phyloP scores from a whole-genome alignment of 2,113 vertebrate genomes.

The Candoia aspera region DNA sequence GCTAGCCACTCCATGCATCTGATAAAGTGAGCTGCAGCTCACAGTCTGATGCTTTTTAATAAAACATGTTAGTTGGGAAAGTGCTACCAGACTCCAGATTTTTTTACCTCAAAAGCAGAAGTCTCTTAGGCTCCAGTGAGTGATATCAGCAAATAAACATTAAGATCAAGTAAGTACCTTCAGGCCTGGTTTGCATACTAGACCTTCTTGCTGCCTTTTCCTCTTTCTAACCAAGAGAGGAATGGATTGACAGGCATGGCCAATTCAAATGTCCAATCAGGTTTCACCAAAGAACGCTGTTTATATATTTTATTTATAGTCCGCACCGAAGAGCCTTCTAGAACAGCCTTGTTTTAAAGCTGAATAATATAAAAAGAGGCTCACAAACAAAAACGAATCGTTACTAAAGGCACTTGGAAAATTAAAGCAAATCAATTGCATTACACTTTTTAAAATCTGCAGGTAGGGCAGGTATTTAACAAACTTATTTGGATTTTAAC shows the following conservation, averaged over 20 bases:
- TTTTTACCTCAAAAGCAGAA: not conserved
- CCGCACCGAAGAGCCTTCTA: slow-evolving; percentile 23
- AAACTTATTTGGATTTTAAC: too few relatives aligned
- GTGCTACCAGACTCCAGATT: not conserved
- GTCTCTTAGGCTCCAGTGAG: not conserved
- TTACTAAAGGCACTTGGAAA: not conserved
- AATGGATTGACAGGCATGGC: slow-evolving; percentile 7
- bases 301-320: slow-evolving; percentile 53
- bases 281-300: slow-evolving; percentile 22
- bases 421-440: slow-evolving; percentile 22
- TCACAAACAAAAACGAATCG: slow-evolving; percentile 5
- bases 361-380: slow-evolving; percentile 10
- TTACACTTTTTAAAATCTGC: slow-evolving; percentile 30
- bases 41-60: not conserved
- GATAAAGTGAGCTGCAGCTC: too few relatives aligned
- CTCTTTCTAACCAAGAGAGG: not conserved
- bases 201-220: not conserved
- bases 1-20: too few relatives aligned
- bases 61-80: not conserved
- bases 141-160: not conserved
- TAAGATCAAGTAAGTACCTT: not conserved
- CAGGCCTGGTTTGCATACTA: not conserved
- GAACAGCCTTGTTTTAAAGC: slow-evolving; percentile 12
- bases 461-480: too few relatives aligned
- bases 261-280: not conserved